phyloP scores from a whole-genome alignment of 1,140 invertebrate genomes.

The Colletes latitarsis region DNA sequence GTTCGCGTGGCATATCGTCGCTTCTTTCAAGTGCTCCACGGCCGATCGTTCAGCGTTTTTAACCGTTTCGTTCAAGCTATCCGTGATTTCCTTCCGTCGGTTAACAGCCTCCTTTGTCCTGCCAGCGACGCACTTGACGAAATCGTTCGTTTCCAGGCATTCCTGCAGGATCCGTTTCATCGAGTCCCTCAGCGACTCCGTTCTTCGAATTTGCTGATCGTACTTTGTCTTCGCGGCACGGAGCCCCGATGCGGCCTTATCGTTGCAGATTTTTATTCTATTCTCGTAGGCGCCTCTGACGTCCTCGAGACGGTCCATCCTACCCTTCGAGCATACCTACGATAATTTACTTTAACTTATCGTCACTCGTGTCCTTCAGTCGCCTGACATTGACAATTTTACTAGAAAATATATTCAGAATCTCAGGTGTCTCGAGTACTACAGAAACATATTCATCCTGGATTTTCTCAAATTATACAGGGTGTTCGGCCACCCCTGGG shows the following conservation, averaged over 20 bases:
- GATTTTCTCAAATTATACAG: too few species aligned
- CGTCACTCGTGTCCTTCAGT: background rate
- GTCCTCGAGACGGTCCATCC: conserved; percentile 17
- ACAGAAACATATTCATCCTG: too few species aligned
- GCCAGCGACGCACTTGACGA: conserved; percentile 26
- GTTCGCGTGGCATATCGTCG: conserved; percentile 10
- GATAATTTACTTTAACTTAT: conserved; percentile 10
- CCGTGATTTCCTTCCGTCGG: background rate
- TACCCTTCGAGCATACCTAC: conserved; percentile 9
- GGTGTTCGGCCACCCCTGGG: too few species aligned
- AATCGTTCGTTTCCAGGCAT: conserved; percentile 22
- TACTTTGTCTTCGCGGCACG: background rate
- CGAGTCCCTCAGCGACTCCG: background rate
- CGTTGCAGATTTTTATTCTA: conserved; percentile 32
- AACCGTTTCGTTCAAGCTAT: background rate
- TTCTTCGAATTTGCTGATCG: background rate
- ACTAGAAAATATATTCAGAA: background rate
- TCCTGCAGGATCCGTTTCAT: conserved; percentile 18
- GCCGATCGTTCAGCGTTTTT: background rate
- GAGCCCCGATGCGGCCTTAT: conserved; percentile 2
- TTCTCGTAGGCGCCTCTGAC: conserved; percentile 11
- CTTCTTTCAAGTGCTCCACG: background rate
- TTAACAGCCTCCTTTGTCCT: conserved; percentile 3
- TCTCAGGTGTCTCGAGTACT: too few species aligned
- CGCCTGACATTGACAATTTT: background rate